phyloP scores from a whole-genome alignment of 1,140 invertebrate genomes.

The Dendroctonus ponderosae region DNA sequence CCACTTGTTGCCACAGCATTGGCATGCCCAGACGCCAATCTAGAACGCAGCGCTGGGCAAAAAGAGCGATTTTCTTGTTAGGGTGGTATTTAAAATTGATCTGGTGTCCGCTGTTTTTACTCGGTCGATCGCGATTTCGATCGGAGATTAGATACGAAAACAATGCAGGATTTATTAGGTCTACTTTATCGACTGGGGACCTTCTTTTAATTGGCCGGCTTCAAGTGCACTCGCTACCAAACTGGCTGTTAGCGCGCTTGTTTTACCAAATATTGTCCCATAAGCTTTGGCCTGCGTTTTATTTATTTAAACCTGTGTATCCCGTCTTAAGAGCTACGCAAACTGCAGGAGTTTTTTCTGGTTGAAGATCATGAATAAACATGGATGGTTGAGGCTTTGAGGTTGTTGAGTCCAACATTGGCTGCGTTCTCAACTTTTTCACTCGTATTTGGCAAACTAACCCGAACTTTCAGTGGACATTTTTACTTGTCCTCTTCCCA shows the following conservation, averaged over 20 bases:
- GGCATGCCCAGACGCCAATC: background rate
- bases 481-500: too few relatives aligned
- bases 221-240: background rate
- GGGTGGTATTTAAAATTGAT: constrained; percentile 45
- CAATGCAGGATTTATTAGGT: constrained; percentile 42
- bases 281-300: background rate
- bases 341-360: too few relatives aligned
- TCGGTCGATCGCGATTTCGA: constrained; percentile 42
- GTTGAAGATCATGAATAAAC: too few relatives aligned
- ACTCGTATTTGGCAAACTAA: too few relatives aligned
- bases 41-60: constrained; percentile 16
- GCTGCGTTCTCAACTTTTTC: too few relatives aligned
- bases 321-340: too few relatives aligned
- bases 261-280: background rate
- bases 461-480: too few relatives aligned
- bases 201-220: constrained; percentile 37
- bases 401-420: too few relatives aligned
- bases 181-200: constrained; percentile 40
- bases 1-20: too few relatives aligned
- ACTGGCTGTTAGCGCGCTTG: background rate
- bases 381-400: too few relatives aligned
- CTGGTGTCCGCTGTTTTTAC: constrained; percentile 42
- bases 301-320: too few relatives aligned
- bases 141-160: constrained; percentile 41
- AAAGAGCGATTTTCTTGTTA: constrained; percentile 37